Conservation (phyloP, 2,888 invertebrate genomes). For the Cephus nigrinus region DNA sequence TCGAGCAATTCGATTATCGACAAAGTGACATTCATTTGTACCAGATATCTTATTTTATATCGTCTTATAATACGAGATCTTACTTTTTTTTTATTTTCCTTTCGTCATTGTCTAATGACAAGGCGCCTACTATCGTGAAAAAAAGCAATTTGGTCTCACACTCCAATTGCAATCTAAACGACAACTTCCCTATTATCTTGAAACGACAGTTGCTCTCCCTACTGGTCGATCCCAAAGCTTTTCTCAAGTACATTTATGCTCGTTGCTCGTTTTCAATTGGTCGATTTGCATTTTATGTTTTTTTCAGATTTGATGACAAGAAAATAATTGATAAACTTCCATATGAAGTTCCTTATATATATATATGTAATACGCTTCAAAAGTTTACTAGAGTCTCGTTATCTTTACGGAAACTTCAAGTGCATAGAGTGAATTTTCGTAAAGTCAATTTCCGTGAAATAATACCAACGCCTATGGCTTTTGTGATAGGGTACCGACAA, state of each 20-base stretch:
- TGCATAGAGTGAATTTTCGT: neutral
- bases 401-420: too few relatives aligned
- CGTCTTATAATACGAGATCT: neutral
- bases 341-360: neutral
- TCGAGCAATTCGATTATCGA: neutral
- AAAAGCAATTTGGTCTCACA: neutral
- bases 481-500: neutral
- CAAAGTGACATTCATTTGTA: neutral
- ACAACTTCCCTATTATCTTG: conserved; percentile 28
- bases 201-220: neutral
- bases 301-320: neutral
- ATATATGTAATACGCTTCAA: too few relatives aligned
- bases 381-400: too few relatives aligned
- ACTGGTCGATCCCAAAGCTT: neutral
- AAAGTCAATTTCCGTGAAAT: neutral
- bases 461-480: neutral
- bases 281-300: neutral
- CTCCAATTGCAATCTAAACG: conserved; percentile 28
- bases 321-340: neutral
- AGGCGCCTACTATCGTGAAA: neutral
- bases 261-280: neutral
- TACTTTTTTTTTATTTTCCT: neutral
- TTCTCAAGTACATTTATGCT: neutral
- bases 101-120: neutral
- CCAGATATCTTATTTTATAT: neutral